Percentiles rank a stretch among this genome's conserved stretches.
These are phyloP conservation scores for Myopa testacea DNA, from an alignment of 2,888 invertebrate species.

Conservation along the genomic window DNA sequence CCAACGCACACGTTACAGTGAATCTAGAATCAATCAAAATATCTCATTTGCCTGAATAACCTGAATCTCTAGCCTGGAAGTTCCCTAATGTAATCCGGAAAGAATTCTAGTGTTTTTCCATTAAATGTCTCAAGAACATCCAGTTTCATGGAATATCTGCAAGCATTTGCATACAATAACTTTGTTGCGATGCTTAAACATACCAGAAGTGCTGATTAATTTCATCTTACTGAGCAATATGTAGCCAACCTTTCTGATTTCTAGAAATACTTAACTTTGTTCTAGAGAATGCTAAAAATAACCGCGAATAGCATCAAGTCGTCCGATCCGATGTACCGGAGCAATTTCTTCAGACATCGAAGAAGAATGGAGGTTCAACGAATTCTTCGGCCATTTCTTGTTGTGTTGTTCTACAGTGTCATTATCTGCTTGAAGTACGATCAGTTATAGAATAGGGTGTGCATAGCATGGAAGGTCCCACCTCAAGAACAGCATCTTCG, in stretches of 20 bases:
- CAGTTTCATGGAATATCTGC: too few relatives aligned
- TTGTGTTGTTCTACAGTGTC: background rate
- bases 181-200: too few relatives aligned
- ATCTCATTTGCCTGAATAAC: too few relatives aligned
- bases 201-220: background rate
- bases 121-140: too few relatives aligned
- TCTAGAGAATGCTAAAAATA: background rate
- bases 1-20: too few relatives aligned
- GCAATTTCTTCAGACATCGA: too few relatives aligned
- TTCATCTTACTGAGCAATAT: background rate
- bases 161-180: too few relatives aligned
- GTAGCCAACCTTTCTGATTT: background rate
- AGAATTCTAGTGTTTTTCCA: too few relatives aligned
- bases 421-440: background rate
- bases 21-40: too few relatives aligned
- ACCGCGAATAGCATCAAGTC: background rate
- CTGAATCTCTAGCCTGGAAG: too few relatives aligned
- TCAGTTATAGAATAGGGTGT: slow-evolving; percentile 4
- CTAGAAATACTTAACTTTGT: background rate
- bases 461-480: slow-evolving; percentile 2
- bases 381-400: background rate
- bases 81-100: too few relatives aligned
- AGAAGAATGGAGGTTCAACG: slow-evolving; percentile 5
- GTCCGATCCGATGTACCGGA: too few relatives aligned
- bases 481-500: background rate